Conservation (phyloP, 2,888 invertebrate species). For the Alloplasta piceator region DNA sequence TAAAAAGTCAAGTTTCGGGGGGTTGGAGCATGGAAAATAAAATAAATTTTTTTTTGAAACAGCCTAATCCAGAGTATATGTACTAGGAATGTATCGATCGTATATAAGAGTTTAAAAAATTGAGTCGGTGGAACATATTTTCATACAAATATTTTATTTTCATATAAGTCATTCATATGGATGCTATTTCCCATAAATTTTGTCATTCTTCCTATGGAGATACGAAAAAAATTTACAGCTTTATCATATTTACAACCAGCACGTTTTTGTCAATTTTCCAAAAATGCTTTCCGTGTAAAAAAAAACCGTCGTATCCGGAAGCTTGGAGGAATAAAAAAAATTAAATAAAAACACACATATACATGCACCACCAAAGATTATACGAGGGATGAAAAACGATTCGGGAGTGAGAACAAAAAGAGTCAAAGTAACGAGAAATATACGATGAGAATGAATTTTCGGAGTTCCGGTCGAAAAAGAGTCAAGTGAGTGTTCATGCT, state of each 20-base stretch:
- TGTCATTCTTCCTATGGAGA: too few relatives aligned
- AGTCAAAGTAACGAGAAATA: conserved; percentile 49
- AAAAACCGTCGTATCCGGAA: not conserved
- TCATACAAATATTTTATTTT: too few relatives aligned
- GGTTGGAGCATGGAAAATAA: too few relatives aligned
- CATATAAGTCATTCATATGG: too few relatives aligned
- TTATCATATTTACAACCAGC: not conserved
- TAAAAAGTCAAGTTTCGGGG: too few relatives aligned
- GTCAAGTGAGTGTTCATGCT: conserved; percentile 33
- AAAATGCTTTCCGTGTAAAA: conserved; percentile 11
- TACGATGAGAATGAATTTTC: conserved; percentile 46
- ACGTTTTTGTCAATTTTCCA: conserved; percentile 1
- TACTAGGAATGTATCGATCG: too few relatives aligned
- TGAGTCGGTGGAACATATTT: too few relatives aligned
- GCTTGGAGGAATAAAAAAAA: conserved; percentile 20
- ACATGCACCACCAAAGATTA: not conserved
- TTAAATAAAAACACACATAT: not conserved
- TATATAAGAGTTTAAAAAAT: too few relatives aligned
- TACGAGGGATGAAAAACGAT: conserved; percentile 34
- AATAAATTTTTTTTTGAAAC: too few relatives aligned
- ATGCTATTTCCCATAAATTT: too few relatives aligned
- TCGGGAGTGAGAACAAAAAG: conserved; percentile 7
- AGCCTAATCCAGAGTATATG: too few relatives aligned
- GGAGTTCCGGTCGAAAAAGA: conserved; percentile 48
- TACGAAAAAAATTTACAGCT: not conserved